Percentiles rank a stretch among this genome's conserved stretches.
These are phyloP conservation scores for Novumbra hubbsi DNA, from an alignment of 2,797 vertebrate species.

Conservation along the genomic window DNA sequence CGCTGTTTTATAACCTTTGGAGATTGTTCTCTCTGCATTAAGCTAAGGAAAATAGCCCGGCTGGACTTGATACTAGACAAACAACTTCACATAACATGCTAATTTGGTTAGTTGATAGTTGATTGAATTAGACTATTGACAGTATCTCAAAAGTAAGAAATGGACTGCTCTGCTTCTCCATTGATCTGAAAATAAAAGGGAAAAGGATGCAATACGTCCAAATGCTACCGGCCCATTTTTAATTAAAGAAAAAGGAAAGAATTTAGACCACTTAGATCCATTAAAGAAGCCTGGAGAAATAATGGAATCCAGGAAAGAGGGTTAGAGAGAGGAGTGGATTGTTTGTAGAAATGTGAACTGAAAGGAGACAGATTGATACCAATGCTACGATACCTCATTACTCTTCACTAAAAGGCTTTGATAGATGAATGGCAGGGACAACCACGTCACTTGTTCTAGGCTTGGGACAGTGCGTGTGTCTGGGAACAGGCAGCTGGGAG, in stretches of 20 bases:
- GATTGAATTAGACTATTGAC: neutral
- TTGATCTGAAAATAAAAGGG: neutral
- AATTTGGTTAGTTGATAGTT: slow-evolving; percentile 19
- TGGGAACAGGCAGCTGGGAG: neutral
- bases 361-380: neutral
- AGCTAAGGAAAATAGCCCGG: slow-evolving; percentile 49
- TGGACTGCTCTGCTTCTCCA: neutral
- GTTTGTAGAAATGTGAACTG: neutral
- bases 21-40: slow-evolving; percentile 24
- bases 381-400: slow-evolving; percentile 43
- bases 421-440: slow-evolving; percentile 42
- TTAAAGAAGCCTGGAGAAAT: neutral
- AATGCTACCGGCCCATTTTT: neutral
- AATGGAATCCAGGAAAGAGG: slow-evolving; percentile 24
- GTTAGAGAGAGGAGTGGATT: slow-evolving; percentile 26
- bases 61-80: slow-evolving; percentile 29
- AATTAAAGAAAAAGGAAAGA: neutral
- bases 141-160: neutral
- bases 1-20: slow-evolving; percentile 31
- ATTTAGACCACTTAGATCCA: neutral
- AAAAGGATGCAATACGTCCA: neutral
- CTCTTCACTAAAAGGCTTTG: slow-evolving; percentile 30
- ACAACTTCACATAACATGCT: slow-evolving; percentile 17
- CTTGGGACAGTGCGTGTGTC: neutral
- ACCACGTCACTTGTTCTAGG: slow-evolving; percentile 29